phyloP scores from a whole-genome alignment of 2,888 invertebrate genomes.

The Drosophila hamatofila region DNA sequence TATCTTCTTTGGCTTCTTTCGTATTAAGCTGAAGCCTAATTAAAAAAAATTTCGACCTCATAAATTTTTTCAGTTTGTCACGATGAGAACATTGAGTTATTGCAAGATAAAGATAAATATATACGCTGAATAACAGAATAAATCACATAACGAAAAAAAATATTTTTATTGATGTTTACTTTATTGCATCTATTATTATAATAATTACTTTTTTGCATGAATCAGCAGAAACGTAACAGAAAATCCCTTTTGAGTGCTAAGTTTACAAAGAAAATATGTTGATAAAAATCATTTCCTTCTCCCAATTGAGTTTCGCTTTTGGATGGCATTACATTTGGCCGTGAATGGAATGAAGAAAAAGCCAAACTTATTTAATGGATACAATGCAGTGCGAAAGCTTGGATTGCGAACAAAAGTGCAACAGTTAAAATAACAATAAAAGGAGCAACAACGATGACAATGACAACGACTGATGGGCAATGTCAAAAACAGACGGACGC shows the following conservation, averaged over 20 bases:
- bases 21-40: background rate
- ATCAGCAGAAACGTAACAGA: background rate
- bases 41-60: too few relatives aligned
- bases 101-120: background rate
- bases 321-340: slow-evolving; percentile 33
- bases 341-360: slow-evolving; percentile 42
- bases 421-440: slow-evolving; percentile 52
- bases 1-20: background rate
- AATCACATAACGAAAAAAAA: background rate
- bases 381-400: slow-evolving; percentile 30
- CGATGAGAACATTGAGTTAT: background rate
- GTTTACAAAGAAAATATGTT: background rate
- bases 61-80: background rate
- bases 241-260: background rate
- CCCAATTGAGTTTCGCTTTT: slow-evolving; percentile 29
- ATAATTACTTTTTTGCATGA: background rate
- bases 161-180: background rate
- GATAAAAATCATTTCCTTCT: slow-evolving; percentile 4
- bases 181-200: background rate
- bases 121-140: background rate
- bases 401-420: slow-evolving; percentile 49
- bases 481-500: slow-evolving; percentile 47
- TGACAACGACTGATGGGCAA: slow-evolving; percentile 48
- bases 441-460: slow-evolving; percentile 14
- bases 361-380: slow-evolving; percentile 19